Evolutionary conservation across 2,888 invertebrate species (phyloP).

Genomic region (Rhorus exstirpatorius): DNA sequence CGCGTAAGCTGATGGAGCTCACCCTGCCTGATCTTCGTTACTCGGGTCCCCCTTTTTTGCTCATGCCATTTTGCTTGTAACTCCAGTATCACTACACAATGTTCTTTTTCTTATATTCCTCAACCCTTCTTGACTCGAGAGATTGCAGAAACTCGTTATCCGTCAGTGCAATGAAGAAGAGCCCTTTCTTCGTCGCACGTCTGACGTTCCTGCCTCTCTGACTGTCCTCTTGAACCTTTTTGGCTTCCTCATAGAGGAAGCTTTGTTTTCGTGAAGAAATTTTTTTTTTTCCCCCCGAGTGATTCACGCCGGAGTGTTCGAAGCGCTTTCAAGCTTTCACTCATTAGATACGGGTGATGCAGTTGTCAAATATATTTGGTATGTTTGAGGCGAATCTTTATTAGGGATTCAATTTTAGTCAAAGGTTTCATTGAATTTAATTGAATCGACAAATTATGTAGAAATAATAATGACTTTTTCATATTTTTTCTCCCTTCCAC

Average conservation of each 20-base stretch:
- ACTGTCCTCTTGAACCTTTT: constrained; percentile 42
- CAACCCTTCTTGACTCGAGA: constrained; percentile 33
- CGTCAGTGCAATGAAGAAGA: constrained; percentile 10
- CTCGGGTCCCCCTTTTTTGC: constrained; percentile 36
- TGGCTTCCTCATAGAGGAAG: no score
- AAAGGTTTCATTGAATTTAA: no score
- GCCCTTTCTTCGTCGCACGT: constrained; percentile 28
- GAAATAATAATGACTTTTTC: no score
- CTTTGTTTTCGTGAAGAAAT: no score
- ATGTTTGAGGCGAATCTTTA: no score
- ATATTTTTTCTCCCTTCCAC: not conserved
- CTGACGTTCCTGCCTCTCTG: not conserved
- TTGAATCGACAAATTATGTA: no score
- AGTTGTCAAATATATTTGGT: no score
- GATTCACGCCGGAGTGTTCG: no score
- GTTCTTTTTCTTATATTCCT: constrained; percentile 27
- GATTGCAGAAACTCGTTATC: constrained; percentile 15
- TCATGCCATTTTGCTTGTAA: constrained; percentile 15
- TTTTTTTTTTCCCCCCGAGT: no score
- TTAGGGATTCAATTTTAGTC: no score
- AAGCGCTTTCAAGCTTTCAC: no score
- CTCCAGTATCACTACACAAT: constrained; percentile 30
- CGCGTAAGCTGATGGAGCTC: constrained; percentile 65
- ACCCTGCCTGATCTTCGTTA: constrained; percentile 44
- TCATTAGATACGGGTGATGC: no score